A percentile compares a stretch with the other conserved stretches of the same genome.
These are phyloP conservation scores for Stictonetta naevosa DNA, from an alignment of 2,113 vertebrate species.

Conservation along the genomic window DNA sequence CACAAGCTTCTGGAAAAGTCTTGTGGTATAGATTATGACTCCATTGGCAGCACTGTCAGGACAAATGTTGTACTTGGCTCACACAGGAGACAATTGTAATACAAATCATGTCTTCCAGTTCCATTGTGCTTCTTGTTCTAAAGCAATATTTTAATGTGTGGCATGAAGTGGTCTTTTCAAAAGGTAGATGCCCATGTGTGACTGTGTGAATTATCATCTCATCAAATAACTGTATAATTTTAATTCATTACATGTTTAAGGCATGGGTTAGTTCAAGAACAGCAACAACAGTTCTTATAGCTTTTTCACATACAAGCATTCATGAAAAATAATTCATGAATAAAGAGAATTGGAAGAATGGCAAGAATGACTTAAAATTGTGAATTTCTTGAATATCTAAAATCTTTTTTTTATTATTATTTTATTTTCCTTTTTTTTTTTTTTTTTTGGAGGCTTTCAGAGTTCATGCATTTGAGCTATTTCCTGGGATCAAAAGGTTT, in stretches of 20 bases:
- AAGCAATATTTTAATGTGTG: neutral
- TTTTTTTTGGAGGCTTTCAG: neutral
- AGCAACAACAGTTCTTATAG: neutral
- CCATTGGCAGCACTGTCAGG: conserved; percentile 30
- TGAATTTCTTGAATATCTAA: neutral
- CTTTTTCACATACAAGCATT: neutral
- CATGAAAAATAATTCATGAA: neutral
- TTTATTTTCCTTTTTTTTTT: neutral
- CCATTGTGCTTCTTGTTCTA: neutral
- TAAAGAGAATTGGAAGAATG: neutral
- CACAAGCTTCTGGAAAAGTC: conserved; percentile 56
- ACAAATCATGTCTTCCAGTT: conserved; percentile 25
- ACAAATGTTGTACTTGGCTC: conserved; percentile 43
- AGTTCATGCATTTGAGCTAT: neutral
- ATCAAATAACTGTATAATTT: neutral
- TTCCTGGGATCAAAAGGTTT: neutral
- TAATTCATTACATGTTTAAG: neutral
- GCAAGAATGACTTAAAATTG: neutral
- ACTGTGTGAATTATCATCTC: neutral
- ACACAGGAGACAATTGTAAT: conserved; percentile 20
- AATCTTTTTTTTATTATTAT: neutral
- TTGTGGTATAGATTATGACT: conserved; percentile 54
- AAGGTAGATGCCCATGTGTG: neutral
- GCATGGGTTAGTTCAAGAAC: neutral
- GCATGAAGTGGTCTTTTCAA: neutral